phyloP scores from a whole-genome alignment of 2,888 invertebrate genomes.

The Drosophila affinis region DNA sequence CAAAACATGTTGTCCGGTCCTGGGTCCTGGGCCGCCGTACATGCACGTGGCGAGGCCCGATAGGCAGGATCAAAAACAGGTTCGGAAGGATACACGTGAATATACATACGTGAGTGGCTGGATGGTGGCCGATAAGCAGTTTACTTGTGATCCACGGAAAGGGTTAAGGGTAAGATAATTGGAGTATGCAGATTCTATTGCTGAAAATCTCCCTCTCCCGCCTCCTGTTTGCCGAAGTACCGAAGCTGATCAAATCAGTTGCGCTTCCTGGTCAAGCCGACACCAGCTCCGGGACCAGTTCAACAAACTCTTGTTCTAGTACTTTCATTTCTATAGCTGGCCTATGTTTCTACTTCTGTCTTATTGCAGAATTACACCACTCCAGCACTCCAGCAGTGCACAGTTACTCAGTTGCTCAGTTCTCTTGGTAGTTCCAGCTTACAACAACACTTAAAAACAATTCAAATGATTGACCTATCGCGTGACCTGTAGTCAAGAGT shows the following conservation, averaged over 20 bases:
- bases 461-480: slow-evolving; percentile 76
- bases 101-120: neutral
- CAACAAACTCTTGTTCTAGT: neutral
- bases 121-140: no score
- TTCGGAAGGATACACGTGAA: no score
- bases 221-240: no score
- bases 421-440: slow-evolving; percentile 50
- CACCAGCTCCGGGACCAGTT: neutral
- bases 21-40: slow-evolving; percentile 1
- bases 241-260: no score
- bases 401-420: neutral
- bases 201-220: no score
- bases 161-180: no score
- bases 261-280: no score
- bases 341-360: neutral
- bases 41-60: slow-evolving; percentile 19
- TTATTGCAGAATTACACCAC: slow-evolving; percentile 12
- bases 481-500: slow-evolving; percentile 58
- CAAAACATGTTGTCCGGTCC: slow-evolving; percentile 21
- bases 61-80: no score
- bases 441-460: slow-evolving; percentile 75
- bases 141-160: no score
- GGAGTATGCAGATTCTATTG: no score
- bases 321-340: neutral
- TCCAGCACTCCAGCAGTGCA: slow-evolving; percentile 28